Evolutionary conservation across 2,113 vertebrate genomes (phyloP).

Genomic region (Neomonachus schauinslandi): DNA sequence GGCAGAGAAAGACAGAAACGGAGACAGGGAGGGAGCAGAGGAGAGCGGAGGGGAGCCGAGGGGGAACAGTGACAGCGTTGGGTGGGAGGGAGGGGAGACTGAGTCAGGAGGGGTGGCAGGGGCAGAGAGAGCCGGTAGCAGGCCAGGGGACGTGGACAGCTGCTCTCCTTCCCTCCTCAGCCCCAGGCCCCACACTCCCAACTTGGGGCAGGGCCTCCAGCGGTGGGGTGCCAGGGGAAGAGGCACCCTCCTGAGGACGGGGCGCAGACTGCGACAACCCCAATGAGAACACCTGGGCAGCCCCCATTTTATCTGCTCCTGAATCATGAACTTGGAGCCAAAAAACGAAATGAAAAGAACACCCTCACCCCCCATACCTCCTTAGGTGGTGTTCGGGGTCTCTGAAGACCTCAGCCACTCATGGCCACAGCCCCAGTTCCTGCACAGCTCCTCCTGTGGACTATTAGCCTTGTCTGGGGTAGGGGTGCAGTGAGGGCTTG

Average conservation of each 20-base stretch:
- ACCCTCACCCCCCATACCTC: neutral
- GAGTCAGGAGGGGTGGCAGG: neutral
- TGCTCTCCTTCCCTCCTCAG: neutral
- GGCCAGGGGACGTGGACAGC: neutral
- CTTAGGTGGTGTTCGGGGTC: neutral
- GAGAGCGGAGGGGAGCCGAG: no score
- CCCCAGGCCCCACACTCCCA: no score
- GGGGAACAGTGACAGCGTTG: rapidly evolving
- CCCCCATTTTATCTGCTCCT: neutral
- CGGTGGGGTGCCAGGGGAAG: rapidly evolving
- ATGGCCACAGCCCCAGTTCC: neutral
- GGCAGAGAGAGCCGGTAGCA: neutral
- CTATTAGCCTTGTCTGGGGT: neutral
- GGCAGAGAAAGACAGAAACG: neutral
- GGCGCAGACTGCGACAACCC: neutral
- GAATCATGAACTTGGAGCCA: neutral
- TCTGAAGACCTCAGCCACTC: neutral
- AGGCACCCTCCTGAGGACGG: neutral
- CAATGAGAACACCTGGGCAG: neutral
- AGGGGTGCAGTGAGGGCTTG: neutral
- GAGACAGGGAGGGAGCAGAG: neutral
- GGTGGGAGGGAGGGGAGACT: neutral
- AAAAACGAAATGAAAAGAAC: neutral
- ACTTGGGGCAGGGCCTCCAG: no score
- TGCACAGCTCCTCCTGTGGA: no score